Percentiles rank a stretch among this genome's conserved stretches.
phyloP scores from a whole-genome alignment of 2,113 vertebrate genomes.

The Ariopsis seemanni region DNA sequence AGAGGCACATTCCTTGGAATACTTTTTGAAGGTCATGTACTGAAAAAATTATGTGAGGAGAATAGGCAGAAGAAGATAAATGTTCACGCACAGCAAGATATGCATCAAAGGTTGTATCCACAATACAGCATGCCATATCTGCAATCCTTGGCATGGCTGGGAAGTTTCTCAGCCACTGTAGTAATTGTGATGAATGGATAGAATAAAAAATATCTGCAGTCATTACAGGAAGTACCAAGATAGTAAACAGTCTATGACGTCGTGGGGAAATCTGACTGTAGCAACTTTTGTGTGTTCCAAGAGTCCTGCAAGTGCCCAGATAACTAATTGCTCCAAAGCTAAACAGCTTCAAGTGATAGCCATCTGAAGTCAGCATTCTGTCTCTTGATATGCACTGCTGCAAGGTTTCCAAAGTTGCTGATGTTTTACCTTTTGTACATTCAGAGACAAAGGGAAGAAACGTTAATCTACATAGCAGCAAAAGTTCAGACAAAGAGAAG shows the following conservation, averaged over 20 bases:
- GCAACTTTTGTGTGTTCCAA: slow-evolving; percentile 42
- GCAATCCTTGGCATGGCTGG: slow-evolving; percentile 50
- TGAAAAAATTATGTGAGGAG: slow-evolving; percentile 74
- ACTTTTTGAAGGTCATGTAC: slow-evolving; percentile 76
- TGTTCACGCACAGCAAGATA: slow-evolving; percentile 64
- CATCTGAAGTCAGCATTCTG: slow-evolving; percentile 59
- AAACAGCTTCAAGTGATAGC: slow-evolving; percentile 64
- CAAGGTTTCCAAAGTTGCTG: slow-evolving; percentile 76
- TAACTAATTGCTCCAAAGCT: slow-evolving; percentile 66
- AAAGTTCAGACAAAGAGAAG: neutral
- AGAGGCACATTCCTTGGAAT: slow-evolving; percentile 74
- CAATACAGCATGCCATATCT: slow-evolving; percentile 68
- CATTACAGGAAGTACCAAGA: slow-evolving; percentile 69
- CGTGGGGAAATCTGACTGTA: slow-evolving; percentile 67
- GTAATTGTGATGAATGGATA: slow-evolving; percentile 68
- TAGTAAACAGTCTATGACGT: slow-evolving; percentile 78
- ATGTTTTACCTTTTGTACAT: slow-evolving; percentile 70
- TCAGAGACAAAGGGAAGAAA: slow-evolving; percentile 17
- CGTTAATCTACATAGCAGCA: neutral
- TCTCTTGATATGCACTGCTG: slow-evolving; percentile 75
- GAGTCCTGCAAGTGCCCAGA: slow-evolving; percentile 69
- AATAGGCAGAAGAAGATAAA: slow-evolving; percentile 64
- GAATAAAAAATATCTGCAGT: slow-evolving; percentile 67
- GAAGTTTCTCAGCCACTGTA: slow-evolving; percentile 74
- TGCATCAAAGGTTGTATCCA: slow-evolving; percentile 71